Percentiles rank a stretch among this genome's conserved stretches.
These are phyloP conservation scores for Megaleporinus macrocephalus DNA, from an alignment of 2,113 vertebrate genomes.

Conservation along the genomic window DNA sequence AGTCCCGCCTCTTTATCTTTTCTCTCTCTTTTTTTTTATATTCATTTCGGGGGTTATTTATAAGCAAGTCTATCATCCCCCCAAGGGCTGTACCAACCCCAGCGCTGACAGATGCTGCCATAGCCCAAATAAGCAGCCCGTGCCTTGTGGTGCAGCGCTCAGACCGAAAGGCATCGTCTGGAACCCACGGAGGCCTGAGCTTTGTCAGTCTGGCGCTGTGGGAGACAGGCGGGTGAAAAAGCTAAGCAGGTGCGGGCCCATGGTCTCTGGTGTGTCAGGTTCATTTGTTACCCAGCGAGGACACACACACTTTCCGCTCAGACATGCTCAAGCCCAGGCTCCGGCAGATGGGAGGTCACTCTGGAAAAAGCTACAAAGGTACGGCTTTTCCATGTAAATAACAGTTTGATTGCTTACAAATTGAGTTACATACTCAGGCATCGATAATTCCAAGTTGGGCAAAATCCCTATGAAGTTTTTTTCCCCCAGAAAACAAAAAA, in stretches of 20 bases:
- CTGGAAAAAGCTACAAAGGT: conserved; percentile 52
- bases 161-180: conserved; percentile 63
- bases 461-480: background rate
- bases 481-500: background rate
- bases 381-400: conserved; percentile 15
- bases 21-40: conserved; percentile 51
- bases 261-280: conserved; percentile 71
- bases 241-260: conserved; percentile 77
- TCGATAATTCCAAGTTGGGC: background rate
- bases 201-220: conserved; percentile 70
- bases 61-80: conserved; percentile 56
- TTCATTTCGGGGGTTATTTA: conserved; percentile 60
- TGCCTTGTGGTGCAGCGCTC: conserved; percentile 40
- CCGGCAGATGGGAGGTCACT: conserved; percentile 77
- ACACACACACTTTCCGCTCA: conserved; percentile 73
- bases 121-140: conserved; percentile 48
- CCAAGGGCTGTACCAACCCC: conserved; percentile 55
- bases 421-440: background rate
- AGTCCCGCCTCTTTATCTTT: conserved; percentile 46
- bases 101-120: conserved; percentile 57
- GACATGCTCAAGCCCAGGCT: conserved; percentile 62
- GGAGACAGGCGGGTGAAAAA: conserved; percentile 72
- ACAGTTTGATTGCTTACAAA: conserved; percentile 10
- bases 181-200: conserved; percentile 59
- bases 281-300: conserved; percentile 78